These are phyloP conservation scores for Diadophis punctatus DNA, from an alignment of 2,113 vertebrate species.

Conservation along the genomic window DNA sequence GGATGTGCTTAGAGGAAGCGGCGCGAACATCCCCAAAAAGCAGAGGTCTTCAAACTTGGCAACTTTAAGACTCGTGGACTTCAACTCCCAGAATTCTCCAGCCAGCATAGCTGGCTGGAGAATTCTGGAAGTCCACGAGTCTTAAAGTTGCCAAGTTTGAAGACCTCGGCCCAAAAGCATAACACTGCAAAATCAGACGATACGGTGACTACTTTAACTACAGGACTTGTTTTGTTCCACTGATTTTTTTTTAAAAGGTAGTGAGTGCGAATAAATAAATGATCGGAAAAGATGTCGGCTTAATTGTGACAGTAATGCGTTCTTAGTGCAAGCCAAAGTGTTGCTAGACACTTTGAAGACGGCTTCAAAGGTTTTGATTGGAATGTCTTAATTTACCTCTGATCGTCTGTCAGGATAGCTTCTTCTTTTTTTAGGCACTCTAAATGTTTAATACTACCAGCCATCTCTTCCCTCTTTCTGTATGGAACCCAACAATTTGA, in stretches of 20 bases:
- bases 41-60: too few species aligned
- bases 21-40: background rate
- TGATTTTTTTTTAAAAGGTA: background rate
- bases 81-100: too few species aligned
- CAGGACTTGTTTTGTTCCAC: background rate
- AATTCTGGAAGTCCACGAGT: too few species aligned
- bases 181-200: background rate
- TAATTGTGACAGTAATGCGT: background rate
- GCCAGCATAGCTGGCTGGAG: too few species aligned
- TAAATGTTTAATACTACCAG: constrained; percentile 52
- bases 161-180: background rate
- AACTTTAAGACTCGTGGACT: too few species aligned
- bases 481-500: background rate
- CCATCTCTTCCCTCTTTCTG: constrained; percentile 9
- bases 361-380: background rate
- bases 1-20: constrained; percentile 13
- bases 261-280: background rate
- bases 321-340: background rate
- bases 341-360: background rate
- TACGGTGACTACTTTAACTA: accelerated
- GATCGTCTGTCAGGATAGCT: constrained; percentile 43
- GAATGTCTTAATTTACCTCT: constrained; percentile 55
- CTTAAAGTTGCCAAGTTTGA: too few species aligned
- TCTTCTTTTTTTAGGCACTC: constrained; percentile 66
- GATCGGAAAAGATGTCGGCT: background rate